Evolutionary conservation across 2,113 vertebrate species (phyloP).

Genomic region (Gymnogyps californianus): DNA sequence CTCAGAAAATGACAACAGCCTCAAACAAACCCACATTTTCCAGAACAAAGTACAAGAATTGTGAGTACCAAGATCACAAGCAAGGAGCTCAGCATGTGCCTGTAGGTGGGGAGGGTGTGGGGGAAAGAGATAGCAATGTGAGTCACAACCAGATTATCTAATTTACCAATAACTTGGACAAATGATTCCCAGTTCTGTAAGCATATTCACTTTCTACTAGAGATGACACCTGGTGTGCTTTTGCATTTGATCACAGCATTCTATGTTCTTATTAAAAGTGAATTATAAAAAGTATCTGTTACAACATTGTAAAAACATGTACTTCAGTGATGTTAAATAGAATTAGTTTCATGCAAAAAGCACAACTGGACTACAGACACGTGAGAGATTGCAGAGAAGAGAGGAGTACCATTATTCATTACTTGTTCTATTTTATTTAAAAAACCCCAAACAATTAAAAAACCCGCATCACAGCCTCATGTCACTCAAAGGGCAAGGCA

Average conservation of each 20-base stretch:
- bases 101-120: background rate
- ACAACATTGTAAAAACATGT: background rate
- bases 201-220: background rate
- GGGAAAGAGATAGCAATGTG: background rate
- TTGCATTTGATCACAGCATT: background rate
- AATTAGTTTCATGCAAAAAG: background rate
- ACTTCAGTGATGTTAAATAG: background rate
- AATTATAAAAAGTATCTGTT: background rate
- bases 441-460: background rate
- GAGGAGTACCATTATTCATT: background rate
- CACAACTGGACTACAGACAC: background rate
- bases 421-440: background rate
- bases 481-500: background rate
- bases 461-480: background rate
- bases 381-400: background rate
- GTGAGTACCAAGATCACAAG: background rate
- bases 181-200: background rate
- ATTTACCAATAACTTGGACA: background rate
- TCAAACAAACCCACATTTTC: background rate
- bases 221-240: background rate
- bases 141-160: background rate
- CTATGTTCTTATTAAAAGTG: background rate
- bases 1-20: background rate
- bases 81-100: background rate
- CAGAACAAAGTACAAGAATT: background rate